phyloP scores from a whole-genome alignment of 1,140 invertebrate genomes.

The Cydia strobilella region DNA sequence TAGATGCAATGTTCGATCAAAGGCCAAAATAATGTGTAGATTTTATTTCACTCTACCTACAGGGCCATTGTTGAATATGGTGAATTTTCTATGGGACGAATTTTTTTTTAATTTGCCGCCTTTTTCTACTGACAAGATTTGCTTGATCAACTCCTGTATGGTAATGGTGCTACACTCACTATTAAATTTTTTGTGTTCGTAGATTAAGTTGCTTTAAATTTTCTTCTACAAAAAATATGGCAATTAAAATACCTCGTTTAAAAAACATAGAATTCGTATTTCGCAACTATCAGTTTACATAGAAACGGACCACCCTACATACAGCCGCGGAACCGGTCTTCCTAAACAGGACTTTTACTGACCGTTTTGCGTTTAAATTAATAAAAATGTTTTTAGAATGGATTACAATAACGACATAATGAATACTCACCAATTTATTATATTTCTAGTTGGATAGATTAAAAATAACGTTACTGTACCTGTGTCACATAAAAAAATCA shows the following conservation, averaged over 20 bases:
- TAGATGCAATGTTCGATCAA: background rate
- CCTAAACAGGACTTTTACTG: conserved; percentile 20
- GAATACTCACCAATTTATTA: background rate
- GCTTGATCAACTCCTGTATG: too few species aligned
- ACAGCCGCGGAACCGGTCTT: conserved; percentile 10
- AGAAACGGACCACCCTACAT: conserved; percentile 42
- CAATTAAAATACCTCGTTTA: background rate
- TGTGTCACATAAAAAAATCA: background rate
- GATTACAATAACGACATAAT: conserved; percentile 13
- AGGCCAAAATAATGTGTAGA: too few species aligned
- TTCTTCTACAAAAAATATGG: background rate
- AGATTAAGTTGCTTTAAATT: too few species aligned
- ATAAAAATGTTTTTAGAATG: background rate
- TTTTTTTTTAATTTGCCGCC: too few species aligned
- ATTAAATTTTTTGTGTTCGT: too few species aligned
- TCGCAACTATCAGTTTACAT: conserved; percentile 34
- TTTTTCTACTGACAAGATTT: too few species aligned
- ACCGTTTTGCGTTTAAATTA: background rate
- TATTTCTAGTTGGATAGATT: background rate
- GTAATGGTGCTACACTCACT: too few species aligned
- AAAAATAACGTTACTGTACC: conserved; percentile 1
- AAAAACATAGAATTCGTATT: conserved; percentile 22
- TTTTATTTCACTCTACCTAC: too few species aligned
- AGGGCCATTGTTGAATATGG: too few species aligned
- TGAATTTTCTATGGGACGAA: too few species aligned